These are phyloP conservation scores for Steatornis caripensis DNA, from an alignment of 2,113 vertebrate genomes.

Conservation along the genomic window DNA sequence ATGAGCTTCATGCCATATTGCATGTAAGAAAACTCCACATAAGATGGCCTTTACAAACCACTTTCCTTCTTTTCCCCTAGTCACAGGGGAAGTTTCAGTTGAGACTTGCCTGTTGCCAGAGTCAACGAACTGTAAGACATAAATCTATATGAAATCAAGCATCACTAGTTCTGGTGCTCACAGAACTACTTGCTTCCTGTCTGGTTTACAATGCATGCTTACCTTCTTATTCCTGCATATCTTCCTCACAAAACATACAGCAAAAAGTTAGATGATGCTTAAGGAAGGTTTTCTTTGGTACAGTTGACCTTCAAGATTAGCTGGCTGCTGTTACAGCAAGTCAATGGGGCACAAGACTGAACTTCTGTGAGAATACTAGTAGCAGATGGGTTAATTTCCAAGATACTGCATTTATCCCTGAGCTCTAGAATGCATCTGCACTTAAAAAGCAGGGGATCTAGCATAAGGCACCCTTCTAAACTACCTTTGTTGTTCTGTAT, in stretches of 20 bases:
- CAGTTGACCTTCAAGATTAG: neutral
- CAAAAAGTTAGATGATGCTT: neutral
- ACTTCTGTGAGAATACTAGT: neutral
- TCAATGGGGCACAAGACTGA: neutral
- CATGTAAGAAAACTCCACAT: neutral
- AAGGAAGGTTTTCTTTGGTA: neutral
- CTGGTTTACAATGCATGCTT: neutral
- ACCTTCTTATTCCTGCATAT: neutral
- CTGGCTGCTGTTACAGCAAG: neutral
- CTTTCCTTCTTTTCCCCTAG: neutral
- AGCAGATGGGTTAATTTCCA: neutral
- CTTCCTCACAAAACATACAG: neutral
- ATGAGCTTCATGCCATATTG: neutral
- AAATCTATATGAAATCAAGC: neutral
- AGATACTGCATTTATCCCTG: neutral
- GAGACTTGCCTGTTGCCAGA: neutral
- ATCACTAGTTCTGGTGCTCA: neutral
- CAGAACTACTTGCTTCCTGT: neutral
- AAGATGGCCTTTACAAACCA: neutral
- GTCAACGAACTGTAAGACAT: neutral
- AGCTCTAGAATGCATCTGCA: neutral
- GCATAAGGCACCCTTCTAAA: neutral
- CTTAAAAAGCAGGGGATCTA: neutral
- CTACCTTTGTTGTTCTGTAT: neutral
- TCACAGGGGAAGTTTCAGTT: neutral